A percentile compares a stretch with the other conserved stretches of the same genome.
These are phyloP conservation scores for Pithys albifrons DNA, from an alignment of 2,113 vertebrate species.

Conservation along the genomic window DNA sequence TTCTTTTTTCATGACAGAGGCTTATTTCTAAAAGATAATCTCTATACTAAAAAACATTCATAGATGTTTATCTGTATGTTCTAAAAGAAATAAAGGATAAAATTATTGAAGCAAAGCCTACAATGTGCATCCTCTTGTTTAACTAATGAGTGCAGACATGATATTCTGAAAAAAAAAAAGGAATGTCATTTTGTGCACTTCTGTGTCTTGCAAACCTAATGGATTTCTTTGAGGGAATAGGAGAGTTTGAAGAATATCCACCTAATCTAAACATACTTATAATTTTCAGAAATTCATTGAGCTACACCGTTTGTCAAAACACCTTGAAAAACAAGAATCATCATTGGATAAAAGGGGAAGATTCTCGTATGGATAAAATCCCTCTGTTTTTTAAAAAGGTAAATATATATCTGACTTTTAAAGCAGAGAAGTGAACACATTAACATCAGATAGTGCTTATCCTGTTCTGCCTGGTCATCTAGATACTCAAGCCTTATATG, in stretches of 20 bases:
- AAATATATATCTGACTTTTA: neutral
- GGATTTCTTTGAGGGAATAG: neutral
- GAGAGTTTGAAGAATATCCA: neutral
- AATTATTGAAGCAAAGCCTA: neutral
- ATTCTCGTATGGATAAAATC: rapidly evolving
- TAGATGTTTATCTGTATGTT: neutral
- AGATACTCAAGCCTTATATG: neutral
- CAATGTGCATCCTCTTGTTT: rapidly evolving
- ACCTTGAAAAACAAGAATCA: too few species aligned
- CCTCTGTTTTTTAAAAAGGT: neutral
- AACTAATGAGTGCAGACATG: neutral
- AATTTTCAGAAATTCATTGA: neutral
- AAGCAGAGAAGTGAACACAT: neutral
- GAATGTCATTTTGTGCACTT: neutral
- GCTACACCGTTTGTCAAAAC: neutral
- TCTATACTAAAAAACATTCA: neutral
- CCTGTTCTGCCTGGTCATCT: neutral
- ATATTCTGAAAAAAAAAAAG: neutral
- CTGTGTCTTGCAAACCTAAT: neutral
- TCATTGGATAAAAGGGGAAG: neutral
- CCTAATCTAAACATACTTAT: neutral
- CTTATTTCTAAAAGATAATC: neutral
- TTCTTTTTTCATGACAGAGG: neutral
- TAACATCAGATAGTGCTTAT: neutral
- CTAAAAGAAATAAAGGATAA: neutral